These are phyloP conservation scores for Meliscaeva auricollis DNA, from an alignment of 2,888 invertebrate genomes.

Conservation along the genomic window DNA sequence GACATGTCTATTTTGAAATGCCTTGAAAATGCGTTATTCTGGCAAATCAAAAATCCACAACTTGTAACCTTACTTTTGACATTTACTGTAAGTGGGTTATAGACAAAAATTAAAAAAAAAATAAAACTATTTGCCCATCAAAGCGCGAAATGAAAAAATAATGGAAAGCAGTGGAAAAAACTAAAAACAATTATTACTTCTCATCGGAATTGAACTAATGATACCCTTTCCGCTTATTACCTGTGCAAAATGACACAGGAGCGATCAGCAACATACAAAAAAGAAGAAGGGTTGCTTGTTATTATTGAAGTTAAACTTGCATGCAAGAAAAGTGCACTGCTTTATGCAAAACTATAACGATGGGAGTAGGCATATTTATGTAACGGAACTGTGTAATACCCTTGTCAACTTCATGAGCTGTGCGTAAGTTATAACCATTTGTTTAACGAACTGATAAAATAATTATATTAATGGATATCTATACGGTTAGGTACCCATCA, in stretches of 20 bases:
- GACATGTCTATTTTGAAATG: no score
- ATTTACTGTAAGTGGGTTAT: background rate
- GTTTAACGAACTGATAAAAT: background rate
- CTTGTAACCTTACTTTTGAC: background rate
- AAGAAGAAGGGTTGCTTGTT: conserved; percentile 21
- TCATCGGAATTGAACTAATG: conserved; percentile 64
- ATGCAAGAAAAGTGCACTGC: conserved; percentile 18
- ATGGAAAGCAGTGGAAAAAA: conserved; percentile 54
- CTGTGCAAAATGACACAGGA: conserved; percentile 67
- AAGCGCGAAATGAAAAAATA: conserved; percentile 71
- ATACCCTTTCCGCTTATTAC: conserved; percentile 73
- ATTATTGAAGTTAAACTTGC: background rate
- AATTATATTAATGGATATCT: no score
- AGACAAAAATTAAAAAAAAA: background rate
- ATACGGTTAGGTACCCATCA: no score
- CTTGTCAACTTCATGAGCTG: background rate
- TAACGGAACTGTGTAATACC: background rate
- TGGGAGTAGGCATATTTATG: background rate
- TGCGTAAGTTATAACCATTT: background rate
- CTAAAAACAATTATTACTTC: conserved; percentile 60
- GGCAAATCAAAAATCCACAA: no score
- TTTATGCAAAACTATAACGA: conserved; percentile 5
- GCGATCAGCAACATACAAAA: conserved; percentile 12
- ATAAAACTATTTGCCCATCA: conserved; percentile 36
- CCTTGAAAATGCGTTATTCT: no score